Percentiles rank a stretch among this genome's conserved stretches.
Evolutionary conservation across 2,113 vertebrate genomes (phyloP).

Genomic region (Ictalurus punctatus): DNA sequence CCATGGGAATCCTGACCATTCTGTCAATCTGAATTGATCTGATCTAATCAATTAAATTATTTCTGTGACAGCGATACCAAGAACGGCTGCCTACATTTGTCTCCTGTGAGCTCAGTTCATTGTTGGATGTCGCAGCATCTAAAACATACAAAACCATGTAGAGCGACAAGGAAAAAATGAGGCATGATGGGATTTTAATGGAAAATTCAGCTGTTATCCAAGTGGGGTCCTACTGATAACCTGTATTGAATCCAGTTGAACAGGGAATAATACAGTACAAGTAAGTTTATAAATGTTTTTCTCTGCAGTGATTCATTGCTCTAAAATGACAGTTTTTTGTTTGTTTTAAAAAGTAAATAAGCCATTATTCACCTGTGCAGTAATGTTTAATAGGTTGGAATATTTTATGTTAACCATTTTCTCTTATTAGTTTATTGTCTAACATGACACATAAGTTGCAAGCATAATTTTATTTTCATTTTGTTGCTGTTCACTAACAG

Average conservation of each 20-base stretch:
- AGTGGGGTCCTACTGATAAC: neutral
- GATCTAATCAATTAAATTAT: constrained; percentile 25
- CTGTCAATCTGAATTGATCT: constrained; percentile 16
- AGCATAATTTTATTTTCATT: neutral
- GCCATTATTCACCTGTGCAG: neutral
- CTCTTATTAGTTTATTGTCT: neutral
- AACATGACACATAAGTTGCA: neutral
- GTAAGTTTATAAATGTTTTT: constrained; percentile 52
- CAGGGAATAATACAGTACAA: constrained; percentile 38
- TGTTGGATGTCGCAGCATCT: constrained; percentile 4
- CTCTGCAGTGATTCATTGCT: neutral
- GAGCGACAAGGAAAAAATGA: neutral
- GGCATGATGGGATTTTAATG: neutral
- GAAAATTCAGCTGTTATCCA: neutral
- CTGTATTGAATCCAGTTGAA: neutral
- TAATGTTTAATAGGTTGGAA: neutral
- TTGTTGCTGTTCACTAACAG: neutral
- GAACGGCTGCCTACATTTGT: neutral
- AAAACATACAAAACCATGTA: neutral
- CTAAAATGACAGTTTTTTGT: neutral
- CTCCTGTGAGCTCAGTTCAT: constrained; percentile 2
- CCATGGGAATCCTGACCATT: neutral
- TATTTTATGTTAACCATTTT: neutral
- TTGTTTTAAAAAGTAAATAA: neutral
- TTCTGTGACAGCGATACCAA: constrained; percentile 16